These are phyloP conservation scores for Stegophylla sp. DNA, from an alignment of 2,888 invertebrate species.

Conservation along the genomic window DNA sequence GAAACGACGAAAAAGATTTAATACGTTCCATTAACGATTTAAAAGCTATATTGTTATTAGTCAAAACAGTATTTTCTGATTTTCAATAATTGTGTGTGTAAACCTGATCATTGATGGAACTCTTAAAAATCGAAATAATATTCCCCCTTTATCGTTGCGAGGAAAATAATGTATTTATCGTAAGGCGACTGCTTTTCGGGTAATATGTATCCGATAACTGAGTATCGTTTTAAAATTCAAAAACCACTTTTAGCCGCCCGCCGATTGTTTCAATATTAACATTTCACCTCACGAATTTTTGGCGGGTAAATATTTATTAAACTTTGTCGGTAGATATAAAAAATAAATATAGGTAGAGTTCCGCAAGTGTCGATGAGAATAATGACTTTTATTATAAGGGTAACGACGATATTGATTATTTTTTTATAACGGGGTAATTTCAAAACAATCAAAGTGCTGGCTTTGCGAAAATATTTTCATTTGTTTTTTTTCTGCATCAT, in stretches of 20 bases:
- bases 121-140: no score
- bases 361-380: background rate
- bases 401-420: background rate
- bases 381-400: conserved; percentile 12
- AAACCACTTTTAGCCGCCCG: background rate
- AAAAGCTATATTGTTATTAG: no score
- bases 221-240: background rate
- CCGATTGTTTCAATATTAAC: background rate
- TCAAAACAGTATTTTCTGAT: no score
- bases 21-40: no score
- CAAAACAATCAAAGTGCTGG: conserved; percentile 10
- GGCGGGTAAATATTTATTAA: background rate
- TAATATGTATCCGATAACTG: no score
- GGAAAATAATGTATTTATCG: no score
- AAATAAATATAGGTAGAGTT: no score
- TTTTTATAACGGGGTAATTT: conserved; percentile 18
- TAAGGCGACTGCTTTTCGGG: no score
- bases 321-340: background rate
- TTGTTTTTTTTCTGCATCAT: background rate
- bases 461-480: background rate
- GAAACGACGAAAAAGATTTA: no score
- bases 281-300: background rate
- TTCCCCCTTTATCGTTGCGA: no score
- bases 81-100: no score
- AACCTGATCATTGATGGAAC: no score